Evolutionary conservation across 2,888 invertebrate genomes (phyloP), one percentile per base, ranked within the genome.

Genomic region (Myopa testacea): DNA sequence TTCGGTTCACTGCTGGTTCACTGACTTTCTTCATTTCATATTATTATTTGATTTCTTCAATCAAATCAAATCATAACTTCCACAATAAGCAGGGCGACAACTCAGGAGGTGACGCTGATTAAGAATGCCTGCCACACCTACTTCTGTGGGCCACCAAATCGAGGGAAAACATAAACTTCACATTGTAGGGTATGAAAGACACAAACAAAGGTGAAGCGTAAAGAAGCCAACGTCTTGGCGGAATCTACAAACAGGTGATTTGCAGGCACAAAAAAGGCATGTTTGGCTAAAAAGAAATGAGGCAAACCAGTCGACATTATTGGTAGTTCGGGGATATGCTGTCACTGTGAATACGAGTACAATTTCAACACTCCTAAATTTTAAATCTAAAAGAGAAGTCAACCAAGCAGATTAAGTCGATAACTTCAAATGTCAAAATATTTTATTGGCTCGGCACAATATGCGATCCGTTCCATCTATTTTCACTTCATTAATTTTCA

Each of bases 391-490:
- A 63, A 34, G 81, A 86, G 81, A 87, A 87, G 82, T 86, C 87
- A 87, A 85, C 82, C 83, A 86, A 86, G 86, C 86, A 87, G 87
- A 87, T 87, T 87, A 87, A 87, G 87, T 87, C 87, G 87, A 87
- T 87, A 87, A 87, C 87, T 87, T 84, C 86, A 85, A 87, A 87
- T 87, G 87, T 87, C 87, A 87, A 87, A 87, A 87, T 87, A 87
- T 87, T 87, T 87, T 87, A 87, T 87, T 87, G 86, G 87, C 87
- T 85, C 86, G 86, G 87, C 86, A 86, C 87, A 86, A 86, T 87
- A 87, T 87, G 87, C 87, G 86, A 87, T 87, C 87, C 87, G 87
- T 87, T 87, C 87, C 87, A 87, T 87, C 87, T 87, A 87, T 87
- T 87, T 87, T 87, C 87, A 87, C 87, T 87, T 87, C 87, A 87